These are phyloP conservation scores for Flexamia atlantica DNA, from an alignment of 2,888 invertebrate species.

Conservation along the genomic window DNA sequence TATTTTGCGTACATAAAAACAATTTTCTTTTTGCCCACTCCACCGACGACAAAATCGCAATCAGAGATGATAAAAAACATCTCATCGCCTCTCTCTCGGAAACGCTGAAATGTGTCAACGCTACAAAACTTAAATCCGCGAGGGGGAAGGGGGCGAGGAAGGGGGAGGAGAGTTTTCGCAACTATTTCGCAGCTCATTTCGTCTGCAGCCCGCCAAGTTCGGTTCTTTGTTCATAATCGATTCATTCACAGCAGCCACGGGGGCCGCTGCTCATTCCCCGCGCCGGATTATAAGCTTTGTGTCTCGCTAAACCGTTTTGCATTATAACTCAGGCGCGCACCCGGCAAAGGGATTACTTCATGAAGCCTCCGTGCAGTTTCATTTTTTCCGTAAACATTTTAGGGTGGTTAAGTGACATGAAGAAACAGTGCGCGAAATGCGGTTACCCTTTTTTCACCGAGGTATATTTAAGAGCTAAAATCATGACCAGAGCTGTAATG, in stretches of 20 bases:
- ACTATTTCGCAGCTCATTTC: constrained; percentile 41
- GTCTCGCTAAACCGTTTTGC: not conserved
- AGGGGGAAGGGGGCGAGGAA: not conserved
- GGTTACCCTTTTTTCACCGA: too few relatives aligned
- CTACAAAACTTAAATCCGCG: not conserved
- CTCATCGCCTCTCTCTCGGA: too few relatives aligned
- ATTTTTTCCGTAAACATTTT: too few relatives aligned
- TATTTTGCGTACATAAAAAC: too few relatives aligned
- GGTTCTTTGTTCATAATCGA: constrained; percentile 43
- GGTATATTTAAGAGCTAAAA: too few relatives aligned
- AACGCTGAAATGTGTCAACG: not conserved
- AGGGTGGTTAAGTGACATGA: too few relatives aligned
- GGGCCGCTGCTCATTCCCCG: not conserved
- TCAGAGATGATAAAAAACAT: too few relatives aligned
- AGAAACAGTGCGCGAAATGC: too few relatives aligned
- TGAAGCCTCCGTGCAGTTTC: too few relatives aligned
- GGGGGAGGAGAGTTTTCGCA: constrained; percentile 14
- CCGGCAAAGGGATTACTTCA: not conserved
- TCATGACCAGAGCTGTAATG: too few relatives aligned
- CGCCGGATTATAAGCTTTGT: constrained; percentile 1
- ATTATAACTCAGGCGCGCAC: not conserved
- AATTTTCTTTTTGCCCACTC: too few relatives aligned
- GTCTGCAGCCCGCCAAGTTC: constrained; percentile 17
- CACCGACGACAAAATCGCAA: too few relatives aligned
- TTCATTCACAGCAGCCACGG: constrained; percentile 6